Conservation (phyloP, 2,888 invertebrate genomes). For the Abscondita cerata region DNA sequence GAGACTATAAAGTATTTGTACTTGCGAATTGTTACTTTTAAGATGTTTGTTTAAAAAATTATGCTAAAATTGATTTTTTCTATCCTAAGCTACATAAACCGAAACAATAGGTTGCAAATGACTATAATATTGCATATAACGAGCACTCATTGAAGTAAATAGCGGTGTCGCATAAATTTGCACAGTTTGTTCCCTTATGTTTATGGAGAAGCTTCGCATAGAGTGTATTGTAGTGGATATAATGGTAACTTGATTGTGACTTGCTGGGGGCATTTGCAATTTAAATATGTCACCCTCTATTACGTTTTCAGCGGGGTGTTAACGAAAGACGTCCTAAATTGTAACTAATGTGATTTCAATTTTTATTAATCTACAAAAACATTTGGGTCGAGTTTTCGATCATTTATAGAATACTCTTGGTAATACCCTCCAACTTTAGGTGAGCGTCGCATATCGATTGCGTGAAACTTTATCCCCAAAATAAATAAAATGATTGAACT, state of each 20-base stretch:
- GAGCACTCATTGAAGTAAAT: conserved; percentile 20
- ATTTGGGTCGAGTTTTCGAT: too few relatives aligned
- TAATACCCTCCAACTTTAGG: too few relatives aligned
- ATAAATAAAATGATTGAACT: too few relatives aligned
- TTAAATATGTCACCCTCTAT: conserved; percentile 20
- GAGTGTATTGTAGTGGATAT: conserved; percentile 37
- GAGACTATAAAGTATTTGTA: too few relatives aligned
- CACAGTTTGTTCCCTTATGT: conserved; percentile 33
- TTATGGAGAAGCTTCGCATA: conserved; percentile 35
- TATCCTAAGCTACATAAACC: too few relatives aligned
- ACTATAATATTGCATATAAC: conserved; percentile 21
- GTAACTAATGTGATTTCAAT: neutral
- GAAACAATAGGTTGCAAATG: conserved; percentile 19
- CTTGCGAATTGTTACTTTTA: too few relatives aligned
- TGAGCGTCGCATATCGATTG: too few relatives aligned
- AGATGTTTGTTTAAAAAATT: too few relatives aligned
- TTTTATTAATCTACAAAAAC: too few relatives aligned
- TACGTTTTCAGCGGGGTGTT: neutral
- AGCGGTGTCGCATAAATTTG: conserved; percentile 25
- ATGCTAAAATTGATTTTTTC: too few relatives aligned
- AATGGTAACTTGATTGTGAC: conserved; percentile 40
- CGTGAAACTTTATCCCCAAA: too few relatives aligned
- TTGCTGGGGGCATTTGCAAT: conserved; percentile 29
- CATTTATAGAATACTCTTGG: too few relatives aligned
- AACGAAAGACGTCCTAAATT: neutral